Base-by-base conservation (phyloP, 2,113 vertebrate genomes). In the Cebus imitator region DNA sequence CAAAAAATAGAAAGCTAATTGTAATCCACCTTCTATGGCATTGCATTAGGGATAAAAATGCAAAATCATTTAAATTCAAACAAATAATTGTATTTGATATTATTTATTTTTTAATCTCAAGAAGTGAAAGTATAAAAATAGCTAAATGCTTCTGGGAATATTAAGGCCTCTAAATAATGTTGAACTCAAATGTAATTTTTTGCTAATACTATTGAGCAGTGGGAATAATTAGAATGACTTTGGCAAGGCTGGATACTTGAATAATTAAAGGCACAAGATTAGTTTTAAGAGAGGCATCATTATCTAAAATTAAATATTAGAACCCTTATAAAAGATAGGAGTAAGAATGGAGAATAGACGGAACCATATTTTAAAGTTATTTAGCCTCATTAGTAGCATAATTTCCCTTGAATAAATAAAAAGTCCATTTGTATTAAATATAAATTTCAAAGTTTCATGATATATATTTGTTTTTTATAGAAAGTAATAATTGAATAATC, bases 181-280 rank as follows among this genome's bases (percentile, higher is more conserved):
- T 98, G 96, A 98, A 98, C 98, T 98, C 98, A 98, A 98, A 97
- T 94, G 96, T 98, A 98, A 98, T 97, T 98, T 99, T 98, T 98
- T 98, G 96, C 97, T 98, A 98, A 98, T 98, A 97, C 73, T 92
- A 61, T 94, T 97, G 98, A 98, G 98, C 97, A 98, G 96, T 98
- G 98, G 97, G 98, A 98, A 98, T 98, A 98, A 98, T 99, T 98
- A 98, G 97, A 97, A 98, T 93, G 95, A 94, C 98, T 98, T 98
- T 93, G 97, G 97, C 92, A 98, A 98, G 90, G 87, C 72, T 98
- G 88, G 87, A 98, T 95, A 98, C 92, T 98, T 98, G 96, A 99
- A 99, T 99, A 98, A 99, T 98, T 99, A 98, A 99, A 98, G 94
- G 87, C 87, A 97, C 70, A 98, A 98, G 97, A 98, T 98, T 98